Conservation (phyloP, 2,113 vertebrate genomes). For the Phrynosoma blainvillii region DNA sequence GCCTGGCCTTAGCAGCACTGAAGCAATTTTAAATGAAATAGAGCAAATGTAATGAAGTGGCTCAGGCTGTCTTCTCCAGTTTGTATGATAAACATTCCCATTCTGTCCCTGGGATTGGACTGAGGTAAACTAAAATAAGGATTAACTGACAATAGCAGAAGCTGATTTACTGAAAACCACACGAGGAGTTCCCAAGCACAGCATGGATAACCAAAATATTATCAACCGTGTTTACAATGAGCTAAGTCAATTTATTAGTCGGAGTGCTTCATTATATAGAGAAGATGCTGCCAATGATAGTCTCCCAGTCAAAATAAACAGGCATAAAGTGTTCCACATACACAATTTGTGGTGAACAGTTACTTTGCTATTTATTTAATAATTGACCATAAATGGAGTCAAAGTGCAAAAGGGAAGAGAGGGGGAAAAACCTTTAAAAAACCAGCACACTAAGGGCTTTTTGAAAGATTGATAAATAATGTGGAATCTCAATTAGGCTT, state of each 20-base stretch:
- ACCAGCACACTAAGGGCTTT: slow-evolving; percentile 87
- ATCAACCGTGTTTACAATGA: slow-evolving; percentile 80
- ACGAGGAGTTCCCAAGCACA: slow-evolving; percentile 76
- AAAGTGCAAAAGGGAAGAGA: slow-evolving; percentile 79
- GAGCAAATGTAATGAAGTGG: neutral
- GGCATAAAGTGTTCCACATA: slow-evolving; percentile 75
- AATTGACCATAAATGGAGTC: slow-evolving; percentile 88
- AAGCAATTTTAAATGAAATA: neutral
- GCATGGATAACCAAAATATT: slow-evolving; percentile 90
- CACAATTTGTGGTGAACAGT: slow-evolving; percentile 77
- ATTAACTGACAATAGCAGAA: slow-evolving; percentile 80
- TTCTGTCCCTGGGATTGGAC: slow-evolving; percentile 61
- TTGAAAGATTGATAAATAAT: slow-evolving; percentile 99
- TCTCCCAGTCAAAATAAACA: slow-evolving; percentile 86
- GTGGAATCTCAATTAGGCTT: slow-evolving; percentile 99
- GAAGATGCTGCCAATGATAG: slow-evolving; percentile 85
- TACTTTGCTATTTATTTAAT: slow-evolving; percentile 87
- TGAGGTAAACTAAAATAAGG: slow-evolving; percentile 79
- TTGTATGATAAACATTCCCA: slow-evolving; percentile 48
- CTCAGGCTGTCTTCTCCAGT: slow-evolving; percentile 25
- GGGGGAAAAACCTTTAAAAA: slow-evolving; percentile 67
- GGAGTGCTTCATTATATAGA: slow-evolving; percentile 85
- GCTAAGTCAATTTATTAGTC: slow-evolving; percentile 87
- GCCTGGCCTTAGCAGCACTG: neutral
- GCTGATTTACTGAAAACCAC: slow-evolving; percentile 76